A percentile compares a stretch with the other conserved stretches of the same genome.
phyloP scores from a whole-genome alignment of 2,113 vertebrate genomes.

The Pagrus major region DNA sequence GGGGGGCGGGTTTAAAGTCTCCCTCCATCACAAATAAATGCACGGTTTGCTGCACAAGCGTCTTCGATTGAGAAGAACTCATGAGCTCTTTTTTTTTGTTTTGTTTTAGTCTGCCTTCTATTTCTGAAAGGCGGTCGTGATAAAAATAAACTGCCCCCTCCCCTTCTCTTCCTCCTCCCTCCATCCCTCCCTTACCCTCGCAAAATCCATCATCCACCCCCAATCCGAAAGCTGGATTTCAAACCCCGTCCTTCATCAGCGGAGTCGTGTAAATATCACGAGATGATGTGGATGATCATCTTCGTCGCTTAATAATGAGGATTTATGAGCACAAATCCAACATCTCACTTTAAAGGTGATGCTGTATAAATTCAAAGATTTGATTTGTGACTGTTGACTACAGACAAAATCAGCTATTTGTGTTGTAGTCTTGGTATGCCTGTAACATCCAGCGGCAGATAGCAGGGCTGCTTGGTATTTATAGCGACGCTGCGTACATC shows the following conservation, averaged over 20 bases:
- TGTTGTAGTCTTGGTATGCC: constrained; percentile 1
- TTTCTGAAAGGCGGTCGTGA: constrained; percentile 64
- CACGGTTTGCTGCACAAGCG: constrained; percentile 75
- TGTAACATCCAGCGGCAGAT: constrained; percentile 6
- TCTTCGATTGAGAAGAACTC: constrained; percentile 67
- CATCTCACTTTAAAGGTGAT: too few species aligned
- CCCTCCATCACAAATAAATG: constrained; percentile 71
- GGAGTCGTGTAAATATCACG: constrained; percentile 9
- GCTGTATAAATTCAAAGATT: too few species aligned
- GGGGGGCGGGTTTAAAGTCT: constrained; percentile 50
- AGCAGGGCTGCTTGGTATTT: constrained; percentile 51
- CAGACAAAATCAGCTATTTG: too few species aligned
- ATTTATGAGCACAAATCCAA: too few species aligned
- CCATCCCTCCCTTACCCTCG: background rate
- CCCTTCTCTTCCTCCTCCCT: too few species aligned
- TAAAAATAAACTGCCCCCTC: constrained; percentile 63
- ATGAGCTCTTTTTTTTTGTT: constrained; percentile 52
- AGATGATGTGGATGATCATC: constrained; percentile 2
- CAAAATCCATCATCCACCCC: constrained; percentile 23
- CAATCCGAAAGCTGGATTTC: constrained; percentile 31
- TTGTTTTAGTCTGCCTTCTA: constrained; percentile 53
- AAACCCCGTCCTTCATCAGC: constrained; percentile 21
- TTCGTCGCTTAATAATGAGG: background rate
- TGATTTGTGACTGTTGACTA: too few species aligned
- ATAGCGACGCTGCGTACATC: constrained; percentile 59